A percentile compares a stretch with the other conserved stretches of the same genome.
Conservation (phyloP, 2,888 invertebrate species). For the Penaeus monodon region DNA sequence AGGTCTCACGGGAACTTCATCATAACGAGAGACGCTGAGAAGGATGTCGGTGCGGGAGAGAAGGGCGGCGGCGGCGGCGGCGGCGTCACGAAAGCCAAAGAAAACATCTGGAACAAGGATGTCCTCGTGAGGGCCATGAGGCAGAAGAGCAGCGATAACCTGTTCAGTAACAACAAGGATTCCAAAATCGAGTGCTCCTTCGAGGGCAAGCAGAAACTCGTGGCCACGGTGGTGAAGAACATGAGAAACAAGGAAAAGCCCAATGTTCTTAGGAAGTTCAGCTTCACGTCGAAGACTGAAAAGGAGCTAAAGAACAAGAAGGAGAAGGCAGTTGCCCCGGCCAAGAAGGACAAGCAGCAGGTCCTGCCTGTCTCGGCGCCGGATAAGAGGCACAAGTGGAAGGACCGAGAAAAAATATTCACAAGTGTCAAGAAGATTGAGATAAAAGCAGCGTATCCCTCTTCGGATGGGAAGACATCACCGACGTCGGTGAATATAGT, state of each 20-base stretch:
- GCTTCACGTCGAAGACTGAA: conserved; percentile 46
- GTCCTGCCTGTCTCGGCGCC: neutral
- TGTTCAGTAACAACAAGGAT: conserved; percentile 27
- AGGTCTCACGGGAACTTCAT: conserved; percentile 50
- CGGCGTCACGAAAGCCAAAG: neutral
- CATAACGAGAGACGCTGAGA: conserved; percentile 36
- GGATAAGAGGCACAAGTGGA: conserved; percentile 7
- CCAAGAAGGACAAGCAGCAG: neutral
- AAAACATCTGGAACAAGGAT: conserved; percentile 29
- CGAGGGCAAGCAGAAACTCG: conserved; percentile 52
- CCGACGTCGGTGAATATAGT: too few relatives aligned
- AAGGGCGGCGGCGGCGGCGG: neutral
- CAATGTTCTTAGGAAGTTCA: conserved; percentile 38
- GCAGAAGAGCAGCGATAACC: conserved; percentile 42
- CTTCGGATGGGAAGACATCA: too few relatives aligned
- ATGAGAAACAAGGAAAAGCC: conserved; percentile 56
- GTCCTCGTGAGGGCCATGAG: conserved; percentile 10
- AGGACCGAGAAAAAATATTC: neutral
- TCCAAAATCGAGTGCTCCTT: conserved; percentile 39
- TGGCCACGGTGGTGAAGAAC: conserved; percentile 47
- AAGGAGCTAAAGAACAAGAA: conserved; percentile 44
- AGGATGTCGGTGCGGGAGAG: neutral
- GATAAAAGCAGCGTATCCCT: neutral
- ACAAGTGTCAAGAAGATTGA: neutral
- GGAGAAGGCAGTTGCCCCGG: conserved; percentile 15